A percentile compares a stretch with the other conserved stretches of the same genome.
Evolutionary conservation across 2,888 invertebrate species (phyloP).

Genomic region (Schizotus pectinicornis): DNA sequence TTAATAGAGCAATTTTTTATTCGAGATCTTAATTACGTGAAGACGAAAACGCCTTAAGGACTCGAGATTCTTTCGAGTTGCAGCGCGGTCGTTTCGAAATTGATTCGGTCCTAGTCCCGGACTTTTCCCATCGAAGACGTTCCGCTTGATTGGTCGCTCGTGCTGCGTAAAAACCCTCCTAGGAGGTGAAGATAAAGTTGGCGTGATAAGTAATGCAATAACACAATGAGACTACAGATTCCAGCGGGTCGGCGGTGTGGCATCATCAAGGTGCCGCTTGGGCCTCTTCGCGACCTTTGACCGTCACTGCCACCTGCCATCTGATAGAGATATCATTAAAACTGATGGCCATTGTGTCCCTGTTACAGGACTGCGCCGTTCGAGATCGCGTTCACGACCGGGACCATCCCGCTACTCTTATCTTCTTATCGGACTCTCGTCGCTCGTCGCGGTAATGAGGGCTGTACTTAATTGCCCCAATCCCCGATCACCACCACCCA

Average conservation of each 20-base stretch:
- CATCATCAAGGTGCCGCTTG: slow-evolving; percentile 44
- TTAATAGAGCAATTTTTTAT: slow-evolving; percentile 33
- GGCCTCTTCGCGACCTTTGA: slow-evolving; percentile 49
- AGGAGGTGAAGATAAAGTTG: slow-evolving; percentile 11
- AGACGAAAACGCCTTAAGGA: too few species aligned
- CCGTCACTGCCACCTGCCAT: slow-evolving; percentile 52
- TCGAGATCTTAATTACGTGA: slow-evolving; percentile 26
- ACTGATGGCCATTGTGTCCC: slow-evolving; percentile 44
- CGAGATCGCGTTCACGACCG: slow-evolving; percentile 18
- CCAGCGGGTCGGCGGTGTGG: slow-evolving; percentile 24
- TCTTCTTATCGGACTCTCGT: slow-evolving; percentile 9
- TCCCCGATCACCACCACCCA: too few species aligned
- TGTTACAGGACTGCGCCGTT: slow-evolving; percentile 25
- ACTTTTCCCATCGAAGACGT: neutral
- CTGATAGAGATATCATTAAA: slow-evolving; percentile 54
- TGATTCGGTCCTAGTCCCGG: neutral
- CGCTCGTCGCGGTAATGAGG: too few species aligned
- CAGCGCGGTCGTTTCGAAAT: neutral
- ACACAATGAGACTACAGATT: slow-evolving; percentile 45
- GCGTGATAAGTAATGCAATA: slow-evolving; percentile 32
- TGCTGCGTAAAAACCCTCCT: slow-evolving; percentile 10
- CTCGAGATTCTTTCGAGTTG: too few species aligned
- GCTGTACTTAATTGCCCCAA: too few species aligned
- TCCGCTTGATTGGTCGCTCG: neutral
- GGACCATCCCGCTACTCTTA: slow-evolving; percentile 8